phyloP scores from a whole-genome alignment of 2,113 vertebrate genomes.

The Zootoca vivipara region DNA sequence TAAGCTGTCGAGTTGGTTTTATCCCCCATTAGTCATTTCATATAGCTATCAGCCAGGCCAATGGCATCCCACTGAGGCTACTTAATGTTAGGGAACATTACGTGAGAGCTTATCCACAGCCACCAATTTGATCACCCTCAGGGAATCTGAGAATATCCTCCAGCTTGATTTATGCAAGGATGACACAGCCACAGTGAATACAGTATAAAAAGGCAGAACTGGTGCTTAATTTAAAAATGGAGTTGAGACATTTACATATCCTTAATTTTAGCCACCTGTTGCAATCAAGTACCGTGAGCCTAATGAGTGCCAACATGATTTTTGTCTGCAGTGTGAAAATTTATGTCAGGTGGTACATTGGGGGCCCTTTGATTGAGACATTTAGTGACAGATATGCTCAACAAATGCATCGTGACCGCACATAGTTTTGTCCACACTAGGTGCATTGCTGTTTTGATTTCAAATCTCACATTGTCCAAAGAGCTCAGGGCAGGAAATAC shows the following conservation, averaged over 20 bases:
- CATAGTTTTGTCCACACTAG: background rate
- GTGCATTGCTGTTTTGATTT: background rate
- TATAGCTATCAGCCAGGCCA: background rate
- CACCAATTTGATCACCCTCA: background rate
- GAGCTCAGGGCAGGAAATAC: background rate
- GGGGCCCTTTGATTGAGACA: background rate
- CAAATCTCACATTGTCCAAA: background rate
- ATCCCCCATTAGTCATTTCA: background rate
- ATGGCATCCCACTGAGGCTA: background rate
- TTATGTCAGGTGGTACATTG: background rate
- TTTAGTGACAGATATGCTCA: background rate
- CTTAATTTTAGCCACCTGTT: background rate
- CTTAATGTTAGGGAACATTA: background rate
- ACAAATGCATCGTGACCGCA: background rate
- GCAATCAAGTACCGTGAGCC: background rate
- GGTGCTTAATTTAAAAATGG: background rate
- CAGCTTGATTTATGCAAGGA: background rate
- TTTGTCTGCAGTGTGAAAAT: background rate
- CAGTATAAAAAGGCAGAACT: background rate
- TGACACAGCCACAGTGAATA: background rate
- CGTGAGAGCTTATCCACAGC: background rate
- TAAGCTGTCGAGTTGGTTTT: background rate
- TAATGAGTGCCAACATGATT: background rate
- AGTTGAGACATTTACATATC: background rate
- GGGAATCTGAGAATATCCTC: background rate